phyloP scores from a whole-genome alignment of 2,113 vertebrate species.

The Scomber colias region DNA sequence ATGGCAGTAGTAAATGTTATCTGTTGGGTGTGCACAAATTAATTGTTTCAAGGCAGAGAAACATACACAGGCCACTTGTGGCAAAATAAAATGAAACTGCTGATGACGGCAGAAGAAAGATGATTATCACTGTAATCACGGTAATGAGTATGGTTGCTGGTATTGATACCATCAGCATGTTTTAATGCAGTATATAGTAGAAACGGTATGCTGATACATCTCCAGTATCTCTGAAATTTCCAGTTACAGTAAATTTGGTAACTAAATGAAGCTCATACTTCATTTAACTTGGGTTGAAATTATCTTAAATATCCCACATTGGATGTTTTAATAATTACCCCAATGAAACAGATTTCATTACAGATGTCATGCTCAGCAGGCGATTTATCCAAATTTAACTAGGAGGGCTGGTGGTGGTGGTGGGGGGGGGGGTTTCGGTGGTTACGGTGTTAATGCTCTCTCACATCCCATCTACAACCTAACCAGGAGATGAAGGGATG shows the following conservation, averaged over 20 bases:
- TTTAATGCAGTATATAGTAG: no score
- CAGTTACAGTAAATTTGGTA: constrained; percentile 16
- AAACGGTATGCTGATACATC: no score
- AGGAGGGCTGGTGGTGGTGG: background rate
- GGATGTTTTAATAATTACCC: constrained; percentile 12
- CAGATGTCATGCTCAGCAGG: constrained; percentile 35
- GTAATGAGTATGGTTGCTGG: no score
- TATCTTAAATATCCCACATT: background rate
- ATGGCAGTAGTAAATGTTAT: no score
- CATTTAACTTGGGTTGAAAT: background rate
- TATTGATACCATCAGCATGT: no score
- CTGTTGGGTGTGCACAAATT: no score
- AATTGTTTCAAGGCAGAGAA: no score
- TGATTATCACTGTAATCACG: no score
- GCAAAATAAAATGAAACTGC: no score
- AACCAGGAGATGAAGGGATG: constrained; percentile 38
- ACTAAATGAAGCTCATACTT: background rate
- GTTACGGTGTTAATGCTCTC: constrained; percentile 12
- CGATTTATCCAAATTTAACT: constrained; percentile 42
- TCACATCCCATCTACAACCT: constrained; percentile 40
- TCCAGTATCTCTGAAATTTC: constrained; percentile 30
- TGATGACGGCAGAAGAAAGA: no score
- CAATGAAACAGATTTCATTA: constrained; percentile 31
- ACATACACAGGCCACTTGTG: no score
- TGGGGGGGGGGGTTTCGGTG: no score